phyloP scores from a whole-genome alignment of 2,888 invertebrate species.

The Volucella zonaria region DNA sequence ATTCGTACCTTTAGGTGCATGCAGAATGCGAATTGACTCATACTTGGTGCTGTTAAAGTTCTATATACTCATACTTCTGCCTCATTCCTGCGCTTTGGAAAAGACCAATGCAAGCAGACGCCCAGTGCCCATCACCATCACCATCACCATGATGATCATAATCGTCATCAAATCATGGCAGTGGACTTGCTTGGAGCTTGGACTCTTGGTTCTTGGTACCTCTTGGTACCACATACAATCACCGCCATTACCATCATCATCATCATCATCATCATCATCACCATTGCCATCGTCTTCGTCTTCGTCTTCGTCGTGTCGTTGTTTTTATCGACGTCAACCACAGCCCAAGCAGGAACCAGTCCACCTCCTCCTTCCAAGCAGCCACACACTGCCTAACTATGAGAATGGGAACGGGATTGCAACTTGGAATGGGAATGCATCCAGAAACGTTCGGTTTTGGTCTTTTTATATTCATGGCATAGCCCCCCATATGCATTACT shows the following conservation, averaged over 20 bases:
- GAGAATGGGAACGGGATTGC: conserved; percentile 57
- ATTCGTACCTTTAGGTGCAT: background rate
- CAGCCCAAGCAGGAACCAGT: conserved; percentile 70
- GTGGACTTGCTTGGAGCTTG: conserved; percentile 1
- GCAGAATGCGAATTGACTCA: background rate
- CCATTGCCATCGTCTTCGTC: conserved; percentile 19
- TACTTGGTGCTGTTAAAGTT: background rate
- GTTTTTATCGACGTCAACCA: conserved; percentile 31
- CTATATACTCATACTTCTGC: background rate
- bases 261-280: conserved; percentile 20
- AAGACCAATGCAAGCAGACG: conserved; percentile 19
- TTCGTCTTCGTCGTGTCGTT: conserved; percentile 8
- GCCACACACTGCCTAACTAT: conserved; percentile 15
- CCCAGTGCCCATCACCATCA: conserved; percentile 59
- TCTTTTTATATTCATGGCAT: conserved; percentile 55
- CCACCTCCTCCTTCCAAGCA: conserved; percentile 62
- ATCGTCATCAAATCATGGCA: conserved; percentile 44
- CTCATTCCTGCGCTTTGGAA: background rate
- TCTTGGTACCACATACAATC: conserved; percentile 62
- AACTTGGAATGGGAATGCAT: conserved; percentile 59
- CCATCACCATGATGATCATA: conserved; percentile 59
- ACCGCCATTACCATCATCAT: conserved; percentile 18
- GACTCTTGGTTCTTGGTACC: conserved; percentile 71
- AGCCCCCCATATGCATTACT: conserved; percentile 30
- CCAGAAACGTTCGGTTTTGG: conserved; percentile 26